These are phyloP conservation scores for Synanthedon formicaeformis DNA, from an alignment of 2,888 invertebrate species.

Conservation along the genomic window DNA sequence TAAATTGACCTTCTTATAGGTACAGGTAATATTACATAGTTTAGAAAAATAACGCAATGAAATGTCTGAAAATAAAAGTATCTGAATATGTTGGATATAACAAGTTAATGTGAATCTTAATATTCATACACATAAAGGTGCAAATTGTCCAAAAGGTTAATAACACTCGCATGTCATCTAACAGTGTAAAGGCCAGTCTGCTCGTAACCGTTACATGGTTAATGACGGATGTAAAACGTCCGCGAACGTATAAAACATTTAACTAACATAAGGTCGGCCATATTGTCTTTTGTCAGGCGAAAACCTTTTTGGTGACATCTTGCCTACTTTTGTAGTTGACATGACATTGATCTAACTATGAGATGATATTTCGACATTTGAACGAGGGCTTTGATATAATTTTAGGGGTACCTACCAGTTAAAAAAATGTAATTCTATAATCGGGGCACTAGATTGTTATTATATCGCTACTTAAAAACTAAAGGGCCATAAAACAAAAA, in stretches of 20 bases:
- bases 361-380: too few species aligned
- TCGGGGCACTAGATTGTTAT: too few species aligned
- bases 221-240: constrained; percentile 50
- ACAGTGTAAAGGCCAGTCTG: constrained; percentile 15
- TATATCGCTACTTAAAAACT: too few species aligned
- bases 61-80: not conserved
- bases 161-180: constrained; percentile 2
- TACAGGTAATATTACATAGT: too few species aligned
- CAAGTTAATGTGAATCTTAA: not conserved
- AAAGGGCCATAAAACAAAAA: too few species aligned
- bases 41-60: too few species aligned
- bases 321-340: too few species aligned
- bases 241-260: constrained; percentile 50
- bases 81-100: not conserved
- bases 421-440: too few species aligned
- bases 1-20: too few species aligned
- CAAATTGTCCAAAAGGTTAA: constrained; percentile 10
- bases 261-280: constrained; percentile 44
- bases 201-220: constrained; percentile 49
- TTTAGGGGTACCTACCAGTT: too few species aligned
- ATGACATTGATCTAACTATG: too few species aligned
- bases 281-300: constrained; percentile 25
- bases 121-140: constrained; percentile 4
- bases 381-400: too few species aligned
- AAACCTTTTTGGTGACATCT: not conserved